Evolutionary conservation across 2,888 invertebrate species (phyloP), one percentile per base, ranked within the genome.

Genomic region (Tachystola acroxantha): DNA sequence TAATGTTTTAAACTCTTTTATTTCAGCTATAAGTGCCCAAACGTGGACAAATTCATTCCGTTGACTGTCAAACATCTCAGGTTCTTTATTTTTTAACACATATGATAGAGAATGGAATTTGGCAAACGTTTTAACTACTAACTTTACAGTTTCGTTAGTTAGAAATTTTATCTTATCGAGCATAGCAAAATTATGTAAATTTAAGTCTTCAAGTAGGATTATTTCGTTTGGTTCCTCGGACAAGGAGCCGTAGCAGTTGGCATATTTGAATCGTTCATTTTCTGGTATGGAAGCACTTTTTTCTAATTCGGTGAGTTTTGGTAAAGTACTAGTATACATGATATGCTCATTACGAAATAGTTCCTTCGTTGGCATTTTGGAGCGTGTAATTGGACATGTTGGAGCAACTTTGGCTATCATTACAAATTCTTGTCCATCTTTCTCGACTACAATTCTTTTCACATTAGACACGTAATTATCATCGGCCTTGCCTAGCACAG

Each of bases 361-460:
- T 24, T n/a, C n/a, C 7, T 24, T 24, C n/a, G 24, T 24, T n/a
- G 7, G 7, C n/a, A 24, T 1, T 4, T 24, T 4, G n/a, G n/a
- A 2, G 4, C n/a, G 24, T 2, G n/a, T n/a, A 35, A 1, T 41
- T 59, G 57, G 0, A 30, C 1, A 0, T 42, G 28, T 19, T 1
- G 68, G 59, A 3, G 74, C 70, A 10, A 73, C 45, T 49, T 77
- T 77, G 0, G 59, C 71, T 6, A 77, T 51, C 46, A 76, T 60
- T 12, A 49, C 52, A 34, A 67, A 57, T n/a, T 42, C 30, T 19
- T 26, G 7, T 3, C 22, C 28, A 28, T 27, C 28, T 32, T 22
- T 28, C 9, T 27, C 19, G 4, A 13, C 26, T 9, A 10, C 14
- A 10, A 37, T 7, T 36, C 48, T 45, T 26, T 44, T 39, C 3